Evolutionary conservation across 2,797 vertebrate genomes (phyloP), one percentile per base, ranked within the genome.

Genomic region (Lutjanus campechanus): DNA sequence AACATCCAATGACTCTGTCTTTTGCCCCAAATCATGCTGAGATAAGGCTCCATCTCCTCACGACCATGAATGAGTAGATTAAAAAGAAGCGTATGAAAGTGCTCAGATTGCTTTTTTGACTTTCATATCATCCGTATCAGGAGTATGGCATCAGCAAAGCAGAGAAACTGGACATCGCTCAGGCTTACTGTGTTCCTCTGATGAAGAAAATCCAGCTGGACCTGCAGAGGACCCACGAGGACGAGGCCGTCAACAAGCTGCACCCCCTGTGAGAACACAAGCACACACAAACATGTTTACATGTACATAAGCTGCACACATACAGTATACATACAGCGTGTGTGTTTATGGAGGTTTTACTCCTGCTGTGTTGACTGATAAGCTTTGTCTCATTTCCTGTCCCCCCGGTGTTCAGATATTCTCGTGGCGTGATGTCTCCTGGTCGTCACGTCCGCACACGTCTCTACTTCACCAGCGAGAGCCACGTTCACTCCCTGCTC

Each of bases 391-490:
- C 8, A 15, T 51, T 13, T 73, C 54, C 46, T 69, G 15, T 29
- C 29, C 40, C 63, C 25, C 63, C 84, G 82, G 64, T 62, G 25
- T 73, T 54, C 78, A 99, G 98, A 90, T 99, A 99, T 89, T 99
- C 98, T 0, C 95, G 98, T 77, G 98, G 98, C 22, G 98, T 99
- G 75, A 95, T 99, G 91, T 99, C 98, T n/a, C 98, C 98, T 0
- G 98, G 97, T 1, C 97, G 98, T 61, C 98, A 99, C 0, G 98
- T 99, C 49, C 95, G 98, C 51, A 99, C 98, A 0, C 97, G 98
- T 1, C 94, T 99, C 41, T 99, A 99, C 91, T 99, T 99, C 92
- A 99, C 98, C 87, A 99, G 98, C 5, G 98, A 99, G 93, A 99
- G 98, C 85, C 98, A 99, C 0, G 98, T 99, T 49, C 98, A 99